Evolutionary conservation across 2,888 invertebrate genomes (phyloP).

Genomic region (Leptopilina syphax): DNA sequence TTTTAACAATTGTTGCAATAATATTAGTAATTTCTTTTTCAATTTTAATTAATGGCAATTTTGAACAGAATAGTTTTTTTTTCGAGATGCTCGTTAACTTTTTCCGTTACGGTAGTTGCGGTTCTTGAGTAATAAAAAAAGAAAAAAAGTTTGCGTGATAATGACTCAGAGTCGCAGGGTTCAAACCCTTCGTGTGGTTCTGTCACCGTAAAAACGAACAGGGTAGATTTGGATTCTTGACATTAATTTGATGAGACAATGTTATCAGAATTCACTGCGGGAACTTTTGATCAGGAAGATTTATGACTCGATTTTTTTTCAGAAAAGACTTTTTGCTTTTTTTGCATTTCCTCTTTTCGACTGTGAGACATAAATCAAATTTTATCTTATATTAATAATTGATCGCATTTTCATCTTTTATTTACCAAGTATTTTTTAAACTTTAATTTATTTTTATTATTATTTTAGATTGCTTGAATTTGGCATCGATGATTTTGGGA

Average conservation of each 20-base stretch:
- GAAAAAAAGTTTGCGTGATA: slow-evolving; percentile 3
- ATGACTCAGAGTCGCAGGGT: slow-evolving; percentile 21
- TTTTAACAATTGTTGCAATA: too few relatives aligned
- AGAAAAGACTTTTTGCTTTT: too few relatives aligned
- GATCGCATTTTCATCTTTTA: too few relatives aligned
- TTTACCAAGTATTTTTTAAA: too few relatives aligned
- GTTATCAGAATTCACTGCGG: neutral
- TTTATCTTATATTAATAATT: too few relatives aligned
- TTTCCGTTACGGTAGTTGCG: neutral
- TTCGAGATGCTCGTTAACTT: neutral
- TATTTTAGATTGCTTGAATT: too few relatives aligned
- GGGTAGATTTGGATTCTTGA: slow-evolving; percentile 21
- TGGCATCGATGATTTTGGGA: too few relatives aligned
- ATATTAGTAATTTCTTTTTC: too few relatives aligned
- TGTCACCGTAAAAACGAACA: slow-evolving; percentile 4
- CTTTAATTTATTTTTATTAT: too few relatives aligned
- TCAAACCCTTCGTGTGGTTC: slow-evolving; percentile 24
- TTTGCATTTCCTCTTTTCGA: too few relatives aligned
- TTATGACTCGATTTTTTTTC: neutral
- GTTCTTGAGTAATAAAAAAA: slow-evolving; percentile 5
- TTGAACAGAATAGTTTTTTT: neutral
- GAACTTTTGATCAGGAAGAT: neutral
- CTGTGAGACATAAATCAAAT: too few relatives aligned
- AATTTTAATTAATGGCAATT: neutral
- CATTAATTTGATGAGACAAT: slow-evolving; percentile 25